These are phyloP conservation scores for Chloropsis cyanopogon DNA, from an alignment of 2,113 vertebrate species.

Conservation along the genomic window DNA sequence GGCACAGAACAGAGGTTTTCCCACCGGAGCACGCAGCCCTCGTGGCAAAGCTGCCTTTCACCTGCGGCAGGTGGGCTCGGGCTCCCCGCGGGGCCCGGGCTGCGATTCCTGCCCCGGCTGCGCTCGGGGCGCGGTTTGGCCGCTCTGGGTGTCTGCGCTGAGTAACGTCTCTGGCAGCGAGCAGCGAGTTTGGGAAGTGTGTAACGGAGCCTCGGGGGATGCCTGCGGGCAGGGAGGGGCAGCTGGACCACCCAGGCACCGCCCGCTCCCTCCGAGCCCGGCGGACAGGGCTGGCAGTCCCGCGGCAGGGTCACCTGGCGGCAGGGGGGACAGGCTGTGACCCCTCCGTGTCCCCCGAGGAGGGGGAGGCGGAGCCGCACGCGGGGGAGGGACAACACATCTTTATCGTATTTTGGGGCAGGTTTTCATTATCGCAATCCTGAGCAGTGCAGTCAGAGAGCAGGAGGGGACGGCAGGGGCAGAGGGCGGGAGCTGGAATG, in stretches of 20 bases:
- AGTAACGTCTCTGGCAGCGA: constrained; percentile 10
- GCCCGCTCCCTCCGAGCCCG: not conserved
- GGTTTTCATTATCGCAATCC: not conserved
- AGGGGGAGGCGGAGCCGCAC: not conserved
- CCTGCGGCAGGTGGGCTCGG: not conserved
- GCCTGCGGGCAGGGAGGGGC: not conserved
- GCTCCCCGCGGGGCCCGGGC: not conserved
- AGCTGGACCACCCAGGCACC: not conserved
- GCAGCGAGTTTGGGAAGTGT: not conserved
- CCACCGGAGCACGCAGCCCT: fast-evolving
- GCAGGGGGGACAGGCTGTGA: too few species aligned
- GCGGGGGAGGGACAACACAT: not conserved
- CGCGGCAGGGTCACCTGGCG: not conserved
- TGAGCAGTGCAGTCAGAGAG: not conserved
- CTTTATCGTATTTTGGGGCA: not conserved
- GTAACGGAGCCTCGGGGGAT: not conserved
- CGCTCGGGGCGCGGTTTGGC: not conserved
- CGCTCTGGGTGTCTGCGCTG: not conserved
- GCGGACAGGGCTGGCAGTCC: not conserved
- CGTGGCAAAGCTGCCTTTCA: fast-evolving
- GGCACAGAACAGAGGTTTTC: not conserved
- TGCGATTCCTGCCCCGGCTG: not conserved
- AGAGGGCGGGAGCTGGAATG: not conserved
- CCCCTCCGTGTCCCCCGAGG: not conserved
- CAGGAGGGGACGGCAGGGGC: not conserved